Evolutionary conservation across 2,113 vertebrate species (phyloP), one percentile per base, ranked within the genome.

Genomic region (Anseranas semipalmata): DNA sequence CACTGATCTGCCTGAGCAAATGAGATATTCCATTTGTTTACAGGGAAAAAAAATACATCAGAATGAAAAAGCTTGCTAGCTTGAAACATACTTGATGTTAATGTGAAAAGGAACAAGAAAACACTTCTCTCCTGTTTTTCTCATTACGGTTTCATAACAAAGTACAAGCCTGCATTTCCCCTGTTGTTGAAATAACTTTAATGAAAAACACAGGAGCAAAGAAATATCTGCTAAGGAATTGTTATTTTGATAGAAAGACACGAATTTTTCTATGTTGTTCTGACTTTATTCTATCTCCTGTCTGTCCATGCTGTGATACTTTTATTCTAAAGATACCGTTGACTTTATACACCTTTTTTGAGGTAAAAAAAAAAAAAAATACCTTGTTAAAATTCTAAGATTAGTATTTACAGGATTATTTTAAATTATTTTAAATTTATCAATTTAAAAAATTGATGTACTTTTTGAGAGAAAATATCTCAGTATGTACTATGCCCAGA

Each of bases 1-100:
- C 25, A 41, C 19, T 52, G 37, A 81, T 65, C 60, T 87, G 39
- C 53, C 81, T 94, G 60, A 86, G 52, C 39, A 74, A 92, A 94
- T 84, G 30, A 92, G 60, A 65, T 84, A 86, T 67, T 86, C 7
- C 17, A 84, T 93, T 97, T 92, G n/a, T 96, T 94, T 95, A 20
- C 20, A 92, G 46, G 30, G 39, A 92, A 95, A 78, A 28, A 93
- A 93, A 92, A 88, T 77, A 55, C 24, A 28, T 67, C 68, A 52
- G n/a, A 94, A 90, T 67, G 16, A 80, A 79, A 59, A 85, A 45
- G 17, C 77, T 88, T 70, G 6, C 32, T 59, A 62, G 28, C 24
- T 22, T 85, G 71, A 68, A 83, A 89, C 5, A 73, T 33, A 41
- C 6, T 87, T 85, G 78, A 21, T 21, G 78, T 78, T 48, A 92